Conservation (phyloP, 2,113 vertebrate species). For the Triplophysa dalaica region DNA sequence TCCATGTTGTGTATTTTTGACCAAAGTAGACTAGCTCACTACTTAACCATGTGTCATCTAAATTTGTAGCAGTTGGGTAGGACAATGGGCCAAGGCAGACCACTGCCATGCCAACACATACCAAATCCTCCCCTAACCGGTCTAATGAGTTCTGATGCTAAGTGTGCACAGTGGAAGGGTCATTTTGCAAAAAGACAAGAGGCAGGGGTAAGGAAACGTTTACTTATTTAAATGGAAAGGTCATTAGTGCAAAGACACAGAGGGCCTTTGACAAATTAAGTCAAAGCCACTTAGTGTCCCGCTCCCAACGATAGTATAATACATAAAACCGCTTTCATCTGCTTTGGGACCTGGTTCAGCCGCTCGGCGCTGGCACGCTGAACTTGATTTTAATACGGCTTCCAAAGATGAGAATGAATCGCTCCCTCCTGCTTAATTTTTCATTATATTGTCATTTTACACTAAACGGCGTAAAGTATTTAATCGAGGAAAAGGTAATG, state of each 20-base stretch:
- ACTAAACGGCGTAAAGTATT: slow-evolving; percentile 30
- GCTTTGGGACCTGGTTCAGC: not conserved
- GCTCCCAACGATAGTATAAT: slow-evolving; percentile 46
- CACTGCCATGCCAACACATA: slow-evolving; percentile 26
- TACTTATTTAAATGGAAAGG: slow-evolving; percentile 67
- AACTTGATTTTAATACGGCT: slow-evolving; percentile 1
- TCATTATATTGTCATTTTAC: slow-evolving; percentile 31
- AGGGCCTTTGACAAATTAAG: slow-evolving; percentile 67
- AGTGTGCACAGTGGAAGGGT: slow-evolving; percentile 46
- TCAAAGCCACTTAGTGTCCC: slow-evolving; percentile 60
- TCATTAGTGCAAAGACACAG: slow-evolving; percentile 61
- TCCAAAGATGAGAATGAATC: slow-evolving; percentile 12
- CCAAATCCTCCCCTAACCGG: not conserved
- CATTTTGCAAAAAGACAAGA: slow-evolving; percentile 52
- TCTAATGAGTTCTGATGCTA: slow-evolving; percentile 39
- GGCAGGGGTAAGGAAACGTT: slow-evolving; percentile 50
- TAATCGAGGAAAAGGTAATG: slow-evolving; percentile 30
- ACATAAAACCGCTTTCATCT: slow-evolving; percentile 32
- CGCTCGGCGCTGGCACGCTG: slow-evolving; percentile 7
- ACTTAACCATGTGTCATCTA: slow-evolving; percentile 55
- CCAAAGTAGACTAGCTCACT: slow-evolving; percentile 44
- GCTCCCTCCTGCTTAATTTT: slow-evolving; percentile 26
- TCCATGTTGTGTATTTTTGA: no score
- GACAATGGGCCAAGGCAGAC: slow-evolving; percentile 45
- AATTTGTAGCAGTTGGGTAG: no score